Evolutionary conservation across 1,140 invertebrate genomes (phyloP).

Genomic region (Drosophila watanabei): DNA sequence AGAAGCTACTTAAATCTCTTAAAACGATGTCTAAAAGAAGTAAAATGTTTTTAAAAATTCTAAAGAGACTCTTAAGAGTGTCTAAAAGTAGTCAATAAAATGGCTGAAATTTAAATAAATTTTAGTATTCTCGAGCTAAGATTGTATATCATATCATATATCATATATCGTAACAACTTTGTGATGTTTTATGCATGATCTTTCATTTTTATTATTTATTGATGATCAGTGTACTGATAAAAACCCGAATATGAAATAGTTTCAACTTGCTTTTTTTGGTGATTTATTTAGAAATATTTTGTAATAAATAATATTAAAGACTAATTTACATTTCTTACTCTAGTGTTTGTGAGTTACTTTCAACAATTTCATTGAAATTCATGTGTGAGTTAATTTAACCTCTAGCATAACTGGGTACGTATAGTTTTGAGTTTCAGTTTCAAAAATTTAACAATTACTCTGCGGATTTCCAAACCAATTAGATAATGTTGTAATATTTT

Average conservation of each 20-base stretch:
- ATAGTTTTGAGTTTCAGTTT: constrained; percentile 9
- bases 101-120: no score
- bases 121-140: no score
- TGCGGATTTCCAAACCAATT: not conserved
- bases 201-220: no score
- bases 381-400: constrained; percentile 11
- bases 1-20: no score
- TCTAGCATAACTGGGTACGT: constrained; percentile 4
- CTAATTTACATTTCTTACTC: constrained; percentile 34
- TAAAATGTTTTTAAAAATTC: no score
- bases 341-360: constrained; percentile 23
- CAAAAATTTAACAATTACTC: constrained; percentile 8
- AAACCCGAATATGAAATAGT: not conserved
- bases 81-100: no score
- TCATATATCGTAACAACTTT: no score
- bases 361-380: constrained; percentile 10
- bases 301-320: constrained; percentile 41
- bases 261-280: not conserved
- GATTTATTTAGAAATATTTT: constrained; percentile 41
- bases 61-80: no score
- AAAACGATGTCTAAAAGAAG: no score
- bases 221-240: not conserved
- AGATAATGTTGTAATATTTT: constrained; percentile 15
- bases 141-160: no score
- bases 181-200: no score